Percentiles rank a stretch among this genome's conserved stretches.
Evolutionary conservation across 1,140 invertebrate genomes (phyloP).

Genomic region (Lordiphosa mommai): DNA sequence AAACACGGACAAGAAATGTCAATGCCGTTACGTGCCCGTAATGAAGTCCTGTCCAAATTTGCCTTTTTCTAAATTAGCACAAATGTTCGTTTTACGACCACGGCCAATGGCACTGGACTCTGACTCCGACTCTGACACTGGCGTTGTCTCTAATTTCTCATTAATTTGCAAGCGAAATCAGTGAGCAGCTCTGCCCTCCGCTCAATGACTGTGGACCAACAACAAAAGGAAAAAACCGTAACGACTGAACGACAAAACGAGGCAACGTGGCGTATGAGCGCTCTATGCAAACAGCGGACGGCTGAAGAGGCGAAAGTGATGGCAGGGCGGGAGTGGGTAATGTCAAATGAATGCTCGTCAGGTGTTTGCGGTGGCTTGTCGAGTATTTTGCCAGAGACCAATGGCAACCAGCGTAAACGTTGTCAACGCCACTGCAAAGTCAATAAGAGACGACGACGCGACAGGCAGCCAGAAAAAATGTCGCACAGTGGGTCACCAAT

Average conservation of each 20-base stretch:
- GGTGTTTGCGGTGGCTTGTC: slow-evolving; percentile 73
- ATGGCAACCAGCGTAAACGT: slow-evolving; percentile 49
- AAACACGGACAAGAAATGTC: slow-evolving; percentile 62
- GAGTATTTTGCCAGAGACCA: slow-evolving; percentile 64
- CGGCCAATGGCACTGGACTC: slow-evolving; percentile 21
- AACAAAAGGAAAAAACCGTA: slow-evolving; percentile 51
- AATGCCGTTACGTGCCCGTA: slow-evolving; percentile 68
- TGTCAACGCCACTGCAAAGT: slow-evolving; percentile 71
- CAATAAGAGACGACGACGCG: slow-evolving; percentile 44
- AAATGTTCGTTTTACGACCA: slow-evolving; percentile 77
- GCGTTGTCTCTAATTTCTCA: slow-evolving; percentile 78
- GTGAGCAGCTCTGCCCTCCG: slow-evolving; percentile 45
- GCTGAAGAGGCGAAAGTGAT: slow-evolving; percentile 3
- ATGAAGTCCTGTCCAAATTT: slow-evolving; percentile 77
- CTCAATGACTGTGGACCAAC: not conserved
- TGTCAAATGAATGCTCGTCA: slow-evolving; percentile 64
- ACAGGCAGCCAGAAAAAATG: slow-evolving; percentile 5
- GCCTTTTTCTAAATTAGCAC: slow-evolving; percentile 78
- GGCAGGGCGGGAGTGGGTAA: slow-evolving; percentile 8
- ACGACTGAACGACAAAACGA: slow-evolving; percentile 53
- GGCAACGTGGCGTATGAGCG: slow-evolving; percentile 74
- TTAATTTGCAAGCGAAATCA: slow-evolving; percentile 79
- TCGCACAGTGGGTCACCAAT: too few species aligned
- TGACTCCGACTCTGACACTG: slow-evolving; percentile 21
- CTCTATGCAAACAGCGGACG: slow-evolving; percentile 39